phyloP scores from a whole-genome alignment of 2,797 vertebrate species.

The Chromobotia macracanthus region DNA sequence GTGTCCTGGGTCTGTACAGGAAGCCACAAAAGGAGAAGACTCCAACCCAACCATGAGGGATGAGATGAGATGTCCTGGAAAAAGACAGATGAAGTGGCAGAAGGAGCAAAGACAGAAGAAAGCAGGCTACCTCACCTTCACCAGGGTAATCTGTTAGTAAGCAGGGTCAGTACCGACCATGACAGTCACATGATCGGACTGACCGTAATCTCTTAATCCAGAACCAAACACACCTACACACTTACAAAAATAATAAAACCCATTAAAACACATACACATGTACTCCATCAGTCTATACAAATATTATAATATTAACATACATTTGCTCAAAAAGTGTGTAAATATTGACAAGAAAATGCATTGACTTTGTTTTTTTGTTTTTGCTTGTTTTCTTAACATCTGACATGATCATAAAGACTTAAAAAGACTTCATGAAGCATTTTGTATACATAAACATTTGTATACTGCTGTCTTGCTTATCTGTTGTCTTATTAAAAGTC shows the following conservation, averaged over 20 bases:
- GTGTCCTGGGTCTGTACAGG: constrained; percentile 1
- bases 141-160: constrained; percentile 77
- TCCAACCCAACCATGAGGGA: constrained; percentile 29
- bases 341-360: too few relatives aligned
- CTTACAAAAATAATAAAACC: not conserved
- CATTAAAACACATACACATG: not conserved
- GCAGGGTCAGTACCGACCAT: constrained; percentile 73
- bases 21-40: not conserved
- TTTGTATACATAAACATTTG: not conserved
- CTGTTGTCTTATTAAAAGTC: not conserved
- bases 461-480: not conserved
- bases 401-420: not conserved
- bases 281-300: not conserved
- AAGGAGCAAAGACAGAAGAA: constrained; percentile 54
- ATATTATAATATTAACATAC: not conserved
- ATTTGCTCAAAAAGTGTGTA: not conserved
- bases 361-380: not conserved
- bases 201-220: constrained; percentile 79
- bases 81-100: constrained; percentile 47
- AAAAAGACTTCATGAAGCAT: not conserved
- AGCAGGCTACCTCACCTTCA: constrained; percentile 67
- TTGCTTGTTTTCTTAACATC: not conserved
- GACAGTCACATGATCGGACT: constrained; percentile 74
- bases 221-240: constrained; percentile 46
- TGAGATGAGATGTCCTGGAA: constrained; percentile 49